Evolutionary conservation across 2,113 vertebrate genomes (phyloP).

Genomic region (Xyliphius kryptos): DNA sequence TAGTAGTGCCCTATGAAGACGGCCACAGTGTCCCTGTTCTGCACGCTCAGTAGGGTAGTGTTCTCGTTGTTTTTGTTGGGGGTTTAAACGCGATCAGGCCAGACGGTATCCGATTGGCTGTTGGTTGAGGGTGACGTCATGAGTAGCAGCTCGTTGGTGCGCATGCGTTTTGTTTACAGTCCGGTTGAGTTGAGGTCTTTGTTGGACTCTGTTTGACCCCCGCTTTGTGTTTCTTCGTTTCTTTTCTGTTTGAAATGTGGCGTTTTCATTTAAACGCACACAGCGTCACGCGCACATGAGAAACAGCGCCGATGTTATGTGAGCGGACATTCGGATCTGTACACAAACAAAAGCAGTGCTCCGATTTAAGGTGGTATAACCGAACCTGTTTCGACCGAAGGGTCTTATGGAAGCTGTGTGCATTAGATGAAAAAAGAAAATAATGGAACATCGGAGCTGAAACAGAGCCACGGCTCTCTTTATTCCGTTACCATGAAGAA

Average conservation of each 20-base stretch:
- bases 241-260: too few species aligned
- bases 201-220: slow-evolving; percentile 38
- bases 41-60: too few species aligned
- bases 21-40: too few species aligned
- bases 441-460: neutral
- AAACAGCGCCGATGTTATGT: slow-evolving; percentile 9
- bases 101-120: slow-evolving; percentile 2
- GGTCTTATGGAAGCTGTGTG: neutral
- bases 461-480: slow-evolving; percentile 41
- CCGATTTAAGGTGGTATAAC: slow-evolving; percentile 58
- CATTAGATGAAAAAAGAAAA: neutral
- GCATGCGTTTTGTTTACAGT: slow-evolving; percentile 51
- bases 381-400: too few species aligned
- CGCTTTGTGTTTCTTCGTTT: neutral
- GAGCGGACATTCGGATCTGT: slow-evolving; percentile 41
- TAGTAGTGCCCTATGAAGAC: too few species aligned
- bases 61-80: too few species aligned
- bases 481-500: slow-evolving; percentile 65
- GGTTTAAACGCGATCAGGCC: neutral
- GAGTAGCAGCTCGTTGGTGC: slow-evolving; percentile 7
- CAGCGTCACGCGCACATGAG: too few species aligned
- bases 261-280: too few species aligned
- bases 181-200: slow-evolving; percentile 36
- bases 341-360: slow-evolving; percentile 63
- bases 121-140: slow-evolving; percentile 37